phyloP scores from a whole-genome alignment of 1,140 invertebrate species.

The Bemisia tabaci region DNA sequence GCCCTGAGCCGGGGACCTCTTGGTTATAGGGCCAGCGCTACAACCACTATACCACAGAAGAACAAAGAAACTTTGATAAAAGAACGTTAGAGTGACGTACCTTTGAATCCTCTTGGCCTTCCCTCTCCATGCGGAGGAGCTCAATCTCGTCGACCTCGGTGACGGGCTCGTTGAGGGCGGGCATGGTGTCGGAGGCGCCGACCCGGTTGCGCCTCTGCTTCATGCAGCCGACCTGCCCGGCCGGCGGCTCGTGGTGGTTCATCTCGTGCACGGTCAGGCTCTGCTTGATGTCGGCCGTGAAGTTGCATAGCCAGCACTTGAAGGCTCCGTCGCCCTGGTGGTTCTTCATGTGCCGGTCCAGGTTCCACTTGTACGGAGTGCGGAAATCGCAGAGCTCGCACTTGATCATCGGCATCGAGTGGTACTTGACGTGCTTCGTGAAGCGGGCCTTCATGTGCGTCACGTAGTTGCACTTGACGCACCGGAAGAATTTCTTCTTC shows the following conservation, averaged over 20 bases:
- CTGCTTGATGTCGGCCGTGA: conserved; percentile 82
- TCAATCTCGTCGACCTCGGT: conserved; percentile 30
- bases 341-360: conserved; percentile 83
- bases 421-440: conserved; percentile 88
- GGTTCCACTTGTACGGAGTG: conserved; percentile 84
- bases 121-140: conserved; percentile 31
- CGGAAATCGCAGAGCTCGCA: conserved; percentile 85
- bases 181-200: conserved; percentile 47
- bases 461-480: conserved; percentile 75
- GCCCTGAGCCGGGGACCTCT: no score
- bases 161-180: conserved; percentile 27
- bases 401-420: conserved; percentile 85
- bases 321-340: conserved; percentile 69
- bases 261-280: conserved; percentile 83
- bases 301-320: conserved; percentile 77
- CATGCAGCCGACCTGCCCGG: conserved; percentile 29
- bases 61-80: no score
- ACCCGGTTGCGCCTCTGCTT: conserved; percentile 46
- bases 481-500: conserved; percentile 60
- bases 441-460: conserved; percentile 80
- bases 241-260: conserved; percentile 67
- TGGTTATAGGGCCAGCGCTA: no score
- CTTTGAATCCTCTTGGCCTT: conserved; percentile 22
- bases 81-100: no score
- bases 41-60: no score